phyloP scores from a whole-genome alignment of 2,888 invertebrate species.

The Neria commutata region DNA sequence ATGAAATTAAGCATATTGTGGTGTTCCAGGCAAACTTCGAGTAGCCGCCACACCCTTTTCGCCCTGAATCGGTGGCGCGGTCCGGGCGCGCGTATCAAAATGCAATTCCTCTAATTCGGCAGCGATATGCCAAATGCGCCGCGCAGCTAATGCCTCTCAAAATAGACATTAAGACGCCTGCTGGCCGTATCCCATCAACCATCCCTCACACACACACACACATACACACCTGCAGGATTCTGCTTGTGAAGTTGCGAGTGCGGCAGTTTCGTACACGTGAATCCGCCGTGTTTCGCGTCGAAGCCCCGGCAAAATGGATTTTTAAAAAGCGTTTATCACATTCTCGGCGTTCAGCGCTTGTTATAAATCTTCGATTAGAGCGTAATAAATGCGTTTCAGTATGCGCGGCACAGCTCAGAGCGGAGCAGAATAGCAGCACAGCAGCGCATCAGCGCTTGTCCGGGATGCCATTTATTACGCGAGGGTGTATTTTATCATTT shows the following conservation, averaged over 20 bases:
- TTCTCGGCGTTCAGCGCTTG: constrained; percentile 27
- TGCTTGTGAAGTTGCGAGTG: constrained; percentile 5
- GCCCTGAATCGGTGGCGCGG: no score
- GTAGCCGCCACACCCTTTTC: no score
- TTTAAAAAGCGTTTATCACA: constrained; percentile 42
- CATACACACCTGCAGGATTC: not conserved
- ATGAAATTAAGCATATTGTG: no score
- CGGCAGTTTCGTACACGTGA: constrained; percentile 30
- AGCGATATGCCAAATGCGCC: no score
- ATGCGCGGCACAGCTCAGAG: constrained; percentile 22
- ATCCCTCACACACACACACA: not conserved
- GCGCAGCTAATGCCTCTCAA: no score
- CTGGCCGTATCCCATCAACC: not conserved
- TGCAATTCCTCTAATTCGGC: not conserved
- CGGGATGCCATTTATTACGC: constrained; percentile 33
- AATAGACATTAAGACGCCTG: constrained; percentile 16
- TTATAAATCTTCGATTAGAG: constrained; percentile 43
- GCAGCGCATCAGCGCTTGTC: no score
- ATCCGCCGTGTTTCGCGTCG: not conserved
- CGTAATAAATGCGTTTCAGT: constrained; percentile 37
- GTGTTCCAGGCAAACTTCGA: no score
- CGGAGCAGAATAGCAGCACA: no score
- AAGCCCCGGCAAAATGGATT: constrained; percentile 32
- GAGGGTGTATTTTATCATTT: constrained; percentile 40
- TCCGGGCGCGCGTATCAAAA: not conserved